These are phyloP conservation scores for Luperina testacea DNA, from an alignment of 2,888 invertebrate species.

Conservation along the genomic window DNA sequence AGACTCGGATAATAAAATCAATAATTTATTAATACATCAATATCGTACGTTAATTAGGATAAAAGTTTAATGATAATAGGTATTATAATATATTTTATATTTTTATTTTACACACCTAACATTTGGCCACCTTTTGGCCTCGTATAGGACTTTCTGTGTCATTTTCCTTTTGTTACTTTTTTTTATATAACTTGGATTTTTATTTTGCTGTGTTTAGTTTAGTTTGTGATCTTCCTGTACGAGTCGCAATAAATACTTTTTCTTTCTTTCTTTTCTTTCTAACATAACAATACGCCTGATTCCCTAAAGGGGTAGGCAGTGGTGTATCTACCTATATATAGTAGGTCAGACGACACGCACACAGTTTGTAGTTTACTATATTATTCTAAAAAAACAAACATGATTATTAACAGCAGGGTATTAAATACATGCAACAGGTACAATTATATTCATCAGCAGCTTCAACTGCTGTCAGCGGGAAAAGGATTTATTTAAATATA, in stretches of 20 bases:
- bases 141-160: no score
- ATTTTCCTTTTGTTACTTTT: no score
- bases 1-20: not conserved
- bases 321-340: not conserved
- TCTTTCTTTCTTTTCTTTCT: no score
- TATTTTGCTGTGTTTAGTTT: no score
- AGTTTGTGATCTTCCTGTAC: no score
- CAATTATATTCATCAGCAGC: not conserved
- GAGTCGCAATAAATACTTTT: no score
- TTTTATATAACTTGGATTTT: no score
- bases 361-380: not conserved
- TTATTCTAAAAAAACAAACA: not conserved
- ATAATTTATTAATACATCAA: not conserved
- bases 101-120: not conserved
- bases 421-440: not conserved
- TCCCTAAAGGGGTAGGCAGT: not conserved
- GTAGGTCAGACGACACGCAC: not conserved
- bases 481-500: constrained; percentile 2
- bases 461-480: not conserved
- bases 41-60: not conserved
- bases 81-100: not conserved
- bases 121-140: no score
- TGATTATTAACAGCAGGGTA: not conserved
- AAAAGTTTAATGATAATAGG: not conserved
- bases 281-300: not conserved